These are phyloP conservation scores for Mormyrops boulengeri DNA, from an alignment of 2,797 vertebrate genomes.

Conservation along the genomic window DNA sequence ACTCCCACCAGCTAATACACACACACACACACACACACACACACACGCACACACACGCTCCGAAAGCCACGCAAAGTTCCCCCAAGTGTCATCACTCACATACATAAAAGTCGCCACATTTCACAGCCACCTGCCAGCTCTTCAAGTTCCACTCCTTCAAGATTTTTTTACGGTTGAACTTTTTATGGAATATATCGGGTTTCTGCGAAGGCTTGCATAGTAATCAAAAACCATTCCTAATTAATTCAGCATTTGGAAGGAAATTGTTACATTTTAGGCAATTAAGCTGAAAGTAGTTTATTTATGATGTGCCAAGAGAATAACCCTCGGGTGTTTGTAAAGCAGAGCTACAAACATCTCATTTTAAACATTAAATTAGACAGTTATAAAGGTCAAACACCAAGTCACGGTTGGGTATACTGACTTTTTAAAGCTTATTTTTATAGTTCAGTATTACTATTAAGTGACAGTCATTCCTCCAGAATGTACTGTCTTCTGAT, in stretches of 20 bases:
- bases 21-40: neutral
- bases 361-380: neutral
- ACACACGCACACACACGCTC: neutral
- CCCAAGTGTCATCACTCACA: conserved; percentile 3
- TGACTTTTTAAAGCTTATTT: neutral
- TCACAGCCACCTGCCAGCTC: neutral
- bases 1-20: neutral
- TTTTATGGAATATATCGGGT: neutral
- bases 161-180: neutral
- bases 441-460: neutral
- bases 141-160: neutral
- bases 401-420: neutral
- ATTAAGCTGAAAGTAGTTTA: neutral
- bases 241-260: neutral
- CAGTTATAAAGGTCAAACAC: neutral
- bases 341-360: neutral
- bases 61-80: neutral
- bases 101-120: neutral
- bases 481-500: neutral
- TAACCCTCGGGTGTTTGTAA: neutral
- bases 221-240: conserved; percentile 2
- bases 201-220: neutral
- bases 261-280: neutral
- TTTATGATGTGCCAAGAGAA: neutral
- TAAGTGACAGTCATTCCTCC: neutral